Evolutionary conservation across 2,797 vertebrate species (phyloP), one percentile per base, ranked within the genome.

Genomic region (Balearica regulorum): DNA sequence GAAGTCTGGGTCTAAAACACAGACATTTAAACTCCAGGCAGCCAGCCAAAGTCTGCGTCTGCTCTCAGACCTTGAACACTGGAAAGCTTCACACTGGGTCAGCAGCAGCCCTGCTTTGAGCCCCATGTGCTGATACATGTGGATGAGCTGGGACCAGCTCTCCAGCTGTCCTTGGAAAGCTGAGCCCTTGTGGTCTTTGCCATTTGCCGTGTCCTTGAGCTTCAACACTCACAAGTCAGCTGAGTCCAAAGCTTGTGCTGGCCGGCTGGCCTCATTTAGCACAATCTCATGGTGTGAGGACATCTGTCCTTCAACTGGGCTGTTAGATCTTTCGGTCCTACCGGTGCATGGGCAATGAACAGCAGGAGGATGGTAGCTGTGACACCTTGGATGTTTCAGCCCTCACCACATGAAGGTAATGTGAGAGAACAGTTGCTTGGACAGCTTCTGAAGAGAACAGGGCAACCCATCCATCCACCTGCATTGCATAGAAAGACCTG

Each of bases 21-120:
- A 96, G 90, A 84, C 65, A 55, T 69, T 71, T 51, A 78, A 86
- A 86, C 61, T 87, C 69, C 83, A 89, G 95, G 95, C 94, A 91
- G 77, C 9, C 3, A 0, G 80, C 94, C 96, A 96, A 79, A 87
- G 80, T 35, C 86, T 84, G 81, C 0, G 12, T 87, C 87, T 92
- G 94, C 81, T 89, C 83, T 55, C 6, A 2, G 65, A 51, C 73
- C 0, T 0, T 28, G 80, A 95, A 54, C 22, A 35, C 78, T 87
- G 83, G 66, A 70, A 92, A 79, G 61, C 46, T 83, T 88, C 87
- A 72, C 26, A 8, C 43, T 6, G 82, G 82, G 77, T 87, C 89
- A 96, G 87, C 82, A 68, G 69, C 79, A 80, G 84, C 72, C 46
- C 82, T 91, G 71, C 79, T 46, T 68, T 41, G 46, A 94, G 87